Evolutionary conservation across 1,140 invertebrate genomes (phyloP).

Genomic region (Anagrus nilaparvatae): DNA sequence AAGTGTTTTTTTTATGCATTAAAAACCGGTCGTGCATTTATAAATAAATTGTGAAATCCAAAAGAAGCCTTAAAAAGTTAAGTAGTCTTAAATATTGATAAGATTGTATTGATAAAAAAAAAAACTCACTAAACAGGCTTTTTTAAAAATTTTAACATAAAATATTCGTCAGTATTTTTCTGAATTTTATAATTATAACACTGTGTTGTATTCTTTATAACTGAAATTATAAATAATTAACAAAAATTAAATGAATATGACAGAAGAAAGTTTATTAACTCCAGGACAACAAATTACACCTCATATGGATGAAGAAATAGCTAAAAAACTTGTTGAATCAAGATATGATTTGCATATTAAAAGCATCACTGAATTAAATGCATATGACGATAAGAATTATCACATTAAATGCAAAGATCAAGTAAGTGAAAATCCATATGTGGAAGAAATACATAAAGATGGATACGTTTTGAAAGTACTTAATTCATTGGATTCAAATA

Average conservation of each 20-base stretch:
- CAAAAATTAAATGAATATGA: conserved; percentile 10
- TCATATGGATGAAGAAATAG: conserved; percentile 43
- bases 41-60: too few relatives aligned
- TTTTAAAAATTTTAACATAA: too few relatives aligned
- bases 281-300: conserved; percentile 55
- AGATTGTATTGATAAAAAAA: too few relatives aligned
- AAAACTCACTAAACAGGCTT: too few relatives aligned
- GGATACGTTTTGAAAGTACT: conserved; percentile 76
- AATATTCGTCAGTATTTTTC: too few relatives aligned
- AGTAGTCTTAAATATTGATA: too few relatives aligned
- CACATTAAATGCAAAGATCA: conserved; percentile 38
- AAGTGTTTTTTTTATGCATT: too few relatives aligned
- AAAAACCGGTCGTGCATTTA: too few relatives aligned
- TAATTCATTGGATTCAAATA: conserved; percentile 68
- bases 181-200: too few relatives aligned
- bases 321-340: conserved; percentile 45
- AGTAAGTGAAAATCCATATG: conserved; percentile 44
- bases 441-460: conserved; percentile 39
- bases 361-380: conserved; percentile 57
- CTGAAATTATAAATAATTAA: neutral
- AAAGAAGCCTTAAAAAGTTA: too few relatives aligned
- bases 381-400: conserved; percentile 79
- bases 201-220: neutral
- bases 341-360: conserved; percentile 59
- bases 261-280: conserved; percentile 12